phyloP scores from a whole-genome alignment of 2,113 vertebrate genomes.

The Amblyornis subalaris region DNA sequence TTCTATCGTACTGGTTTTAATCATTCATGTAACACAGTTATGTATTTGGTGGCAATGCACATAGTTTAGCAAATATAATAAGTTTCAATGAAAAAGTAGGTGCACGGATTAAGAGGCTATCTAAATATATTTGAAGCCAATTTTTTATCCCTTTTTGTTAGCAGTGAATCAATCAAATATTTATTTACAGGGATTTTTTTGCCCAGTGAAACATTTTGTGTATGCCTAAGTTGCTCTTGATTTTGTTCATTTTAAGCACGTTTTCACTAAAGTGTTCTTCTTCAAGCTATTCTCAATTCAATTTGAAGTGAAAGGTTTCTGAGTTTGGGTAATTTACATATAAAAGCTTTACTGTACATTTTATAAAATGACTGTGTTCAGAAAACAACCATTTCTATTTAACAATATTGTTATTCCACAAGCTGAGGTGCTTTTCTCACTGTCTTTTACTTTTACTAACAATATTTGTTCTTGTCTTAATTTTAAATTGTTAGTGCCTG shows the following conservation, averaged over 20 bases:
- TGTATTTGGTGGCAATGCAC: not conserved
- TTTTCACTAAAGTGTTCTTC: constrained; percentile 60
- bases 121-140: not conserved
- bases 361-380: constrained; percentile 70
- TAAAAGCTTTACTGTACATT: constrained; percentile 75
- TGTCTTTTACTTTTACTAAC: constrained; percentile 46
- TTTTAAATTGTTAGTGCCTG: constrained; percentile 63
- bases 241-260: constrained; percentile 72
- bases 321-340: constrained; percentile 77
- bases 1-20: not conserved
- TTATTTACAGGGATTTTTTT: constrained; percentile 8
- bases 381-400: constrained; percentile 73
- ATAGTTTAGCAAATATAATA: constrained; percentile 8
- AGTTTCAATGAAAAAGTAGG: not conserved
- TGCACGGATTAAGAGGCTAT: not conserved
- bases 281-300: constrained; percentile 72
- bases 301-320: constrained; percentile 73
- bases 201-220: not conserved
- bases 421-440: constrained; percentile 32
- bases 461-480: constrained; percentile 60
- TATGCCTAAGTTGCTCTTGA: not conserved
- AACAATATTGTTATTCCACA: constrained; percentile 64
- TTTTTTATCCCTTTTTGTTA: constrained; percentile 32
- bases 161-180: not conserved
- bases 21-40: not conserved